Conservation (phyloP, 2,888 invertebrate genomes). For the Agrochola lychnidis region DNA sequence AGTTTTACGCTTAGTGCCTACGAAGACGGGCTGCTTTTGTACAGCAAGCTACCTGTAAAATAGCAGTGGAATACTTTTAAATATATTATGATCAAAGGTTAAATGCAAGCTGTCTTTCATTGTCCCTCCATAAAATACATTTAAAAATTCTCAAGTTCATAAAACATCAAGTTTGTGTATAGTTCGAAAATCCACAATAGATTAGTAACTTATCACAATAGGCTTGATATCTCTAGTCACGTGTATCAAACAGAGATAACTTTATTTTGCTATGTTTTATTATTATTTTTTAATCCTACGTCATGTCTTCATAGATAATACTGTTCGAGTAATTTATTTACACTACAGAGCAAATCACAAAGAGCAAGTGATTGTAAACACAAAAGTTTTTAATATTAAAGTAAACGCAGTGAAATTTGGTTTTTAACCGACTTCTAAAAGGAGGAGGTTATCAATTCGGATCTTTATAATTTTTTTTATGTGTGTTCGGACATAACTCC, state of each 20-base stretch:
- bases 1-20: background rate
- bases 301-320: conserved; percentile 12
- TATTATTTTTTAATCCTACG: conserved; percentile 17
- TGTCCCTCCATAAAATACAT: background rate
- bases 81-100: no score
- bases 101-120: background rate
- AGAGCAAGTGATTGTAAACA: background rate
- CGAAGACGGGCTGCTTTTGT: background rate
- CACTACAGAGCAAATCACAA: background rate
- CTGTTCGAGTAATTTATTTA: background rate
- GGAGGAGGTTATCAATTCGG: no score
- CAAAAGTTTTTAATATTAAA: background rate
- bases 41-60: background rate
- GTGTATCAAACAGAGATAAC: conserved; percentile 21
- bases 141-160: background rate
- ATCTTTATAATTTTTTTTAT: no score
- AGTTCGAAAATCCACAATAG: background rate
- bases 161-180: background rate
- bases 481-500: no score
- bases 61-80: background rate
- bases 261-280: conserved; percentile 10
- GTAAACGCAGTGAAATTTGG: no score
- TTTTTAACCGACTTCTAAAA: no score
- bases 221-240: conserved; percentile 18
- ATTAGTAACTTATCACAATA: conserved; percentile 15